Evolutionary conservation across 2,888 invertebrate genomes (phyloP).

Genomic region (Cheilosia grossa): DNA sequence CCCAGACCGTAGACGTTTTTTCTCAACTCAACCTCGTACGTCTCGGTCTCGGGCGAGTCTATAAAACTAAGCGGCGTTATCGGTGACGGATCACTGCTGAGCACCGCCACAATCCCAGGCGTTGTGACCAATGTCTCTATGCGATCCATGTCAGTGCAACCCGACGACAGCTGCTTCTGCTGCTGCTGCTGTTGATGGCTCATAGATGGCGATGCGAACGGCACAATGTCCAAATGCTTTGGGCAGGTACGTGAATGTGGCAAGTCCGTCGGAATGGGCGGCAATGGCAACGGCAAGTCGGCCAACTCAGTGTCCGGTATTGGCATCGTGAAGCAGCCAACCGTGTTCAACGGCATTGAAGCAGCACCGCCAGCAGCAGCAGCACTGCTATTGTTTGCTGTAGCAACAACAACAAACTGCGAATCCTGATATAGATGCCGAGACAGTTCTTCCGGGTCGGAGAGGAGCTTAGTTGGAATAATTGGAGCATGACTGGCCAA

Average conservation of each 20-base stretch:
- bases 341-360: conserved; percentile 36
- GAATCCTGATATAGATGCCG: conserved; percentile 90
- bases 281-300: conserved; percentile 82
- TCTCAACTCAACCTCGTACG: conserved; percentile 93
- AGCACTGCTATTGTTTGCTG: conserved; percentile 49
- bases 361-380: conserved; percentile 53
- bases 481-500: conserved; percentile 91
- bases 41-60: conserved; percentile 94
- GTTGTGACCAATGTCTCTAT: conserved; percentile 79
- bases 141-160: conserved; percentile 76
- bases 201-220: conserved; percentile 78
- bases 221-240: conserved; percentile 82
- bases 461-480: conserved; percentile 95
- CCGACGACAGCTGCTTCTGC: conserved; percentile 60
- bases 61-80: conserved; percentile 81
- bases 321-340: conserved; percentile 69
- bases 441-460: conserved; percentile 95
- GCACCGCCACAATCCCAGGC: conserved; percentile 70
- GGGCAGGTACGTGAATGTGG: conserved; percentile 78
- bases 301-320: conserved; percentile 81
- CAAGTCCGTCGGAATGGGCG: conserved; percentile 80
- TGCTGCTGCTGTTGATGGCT: conserved; percentile 49
- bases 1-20: conserved; percentile 97
- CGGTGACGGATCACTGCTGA: conserved; percentile 72
- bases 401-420: conserved; percentile 83